Evolutionary conservation across 2,113 vertebrate species (phyloP).

Genomic region (Chinchilla lanigera): DNA sequence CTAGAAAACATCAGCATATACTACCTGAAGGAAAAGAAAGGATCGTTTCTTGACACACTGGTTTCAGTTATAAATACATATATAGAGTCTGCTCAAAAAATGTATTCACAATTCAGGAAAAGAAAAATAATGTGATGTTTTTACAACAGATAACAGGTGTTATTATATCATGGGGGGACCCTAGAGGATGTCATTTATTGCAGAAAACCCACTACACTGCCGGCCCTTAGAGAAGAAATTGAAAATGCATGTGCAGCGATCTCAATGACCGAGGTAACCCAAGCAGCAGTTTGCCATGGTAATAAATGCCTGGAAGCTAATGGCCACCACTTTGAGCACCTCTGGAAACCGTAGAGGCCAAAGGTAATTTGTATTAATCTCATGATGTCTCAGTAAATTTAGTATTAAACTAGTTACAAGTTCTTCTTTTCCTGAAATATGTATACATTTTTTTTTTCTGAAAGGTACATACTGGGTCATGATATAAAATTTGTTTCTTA

Average conservation of each 20-base stretch:
- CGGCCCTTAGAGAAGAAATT: not conserved
- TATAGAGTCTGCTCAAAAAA: not conserved
- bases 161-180: not conserved
- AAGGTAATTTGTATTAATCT: not conserved
- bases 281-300: not conserved
- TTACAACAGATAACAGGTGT: not conserved
- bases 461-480: not conserved
- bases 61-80: not conserved
- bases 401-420: not conserved
- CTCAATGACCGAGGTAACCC: not conserved
- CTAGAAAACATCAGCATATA: not conserved
- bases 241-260: not conserved
- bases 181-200: not conserved
- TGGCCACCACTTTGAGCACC: not conserved
- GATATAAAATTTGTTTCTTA: constrained; percentile 31
- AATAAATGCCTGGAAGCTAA: not conserved
- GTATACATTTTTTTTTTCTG: not conserved
- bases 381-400: not conserved
- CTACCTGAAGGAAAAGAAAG: not conserved
- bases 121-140: not conserved
- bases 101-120: not conserved
- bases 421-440: not conserved
- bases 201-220: not conserved
- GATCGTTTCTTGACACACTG: not conserved
- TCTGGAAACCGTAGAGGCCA: not conserved